Percentiles rank a stretch among this genome's conserved stretches.
phyloP scores from a whole-genome alignment of 92 coral and sea anemone species.

The Metridium senile region DNA sequence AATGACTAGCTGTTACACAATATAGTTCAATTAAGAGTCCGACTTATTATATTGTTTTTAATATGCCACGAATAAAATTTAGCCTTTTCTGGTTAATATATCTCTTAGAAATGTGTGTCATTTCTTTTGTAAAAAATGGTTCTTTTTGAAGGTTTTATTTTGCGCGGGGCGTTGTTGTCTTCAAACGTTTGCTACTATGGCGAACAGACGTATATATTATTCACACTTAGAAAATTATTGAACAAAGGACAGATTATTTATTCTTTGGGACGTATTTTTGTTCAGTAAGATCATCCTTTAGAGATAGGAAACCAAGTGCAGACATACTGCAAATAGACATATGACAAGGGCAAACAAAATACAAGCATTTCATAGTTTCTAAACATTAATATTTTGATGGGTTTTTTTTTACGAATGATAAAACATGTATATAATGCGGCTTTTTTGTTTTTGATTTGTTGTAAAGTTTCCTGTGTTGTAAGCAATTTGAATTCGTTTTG shows the following conservation, averaged over 20 bases:
- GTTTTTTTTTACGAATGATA: too few species aligned
- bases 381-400: too few species aligned
- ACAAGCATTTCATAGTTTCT: too few species aligned
- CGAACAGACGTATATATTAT: background rate
- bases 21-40: constrained; percentile 9
- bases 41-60: background rate
- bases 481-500: background rate
- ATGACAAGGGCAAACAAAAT: too few species aligned
- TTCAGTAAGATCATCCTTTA: background rate
- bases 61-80: constrained; percentile 11
- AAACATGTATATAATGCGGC: too few species aligned
- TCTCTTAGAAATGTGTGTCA: too few species aligned
- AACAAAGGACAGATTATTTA: background rate
- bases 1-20: constrained; percentile 7
- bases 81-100: too few species aligned
- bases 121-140: too few species aligned
- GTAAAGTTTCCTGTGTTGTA: background rate
- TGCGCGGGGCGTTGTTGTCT: too few species aligned
- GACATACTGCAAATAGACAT: too few species aligned
- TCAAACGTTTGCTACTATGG: constrained; percentile 9
- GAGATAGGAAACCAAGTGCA: too few species aligned
- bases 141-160: too few species aligned
- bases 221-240: constrained; percentile 1
- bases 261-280: background rate
- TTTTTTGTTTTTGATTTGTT: background rate